Percentiles rank a stretch among this genome's conserved stretches.
phyloP scores from a whole-genome alignment of 2,888 invertebrate genomes.

The Chrysodeixis includens region DNA sequence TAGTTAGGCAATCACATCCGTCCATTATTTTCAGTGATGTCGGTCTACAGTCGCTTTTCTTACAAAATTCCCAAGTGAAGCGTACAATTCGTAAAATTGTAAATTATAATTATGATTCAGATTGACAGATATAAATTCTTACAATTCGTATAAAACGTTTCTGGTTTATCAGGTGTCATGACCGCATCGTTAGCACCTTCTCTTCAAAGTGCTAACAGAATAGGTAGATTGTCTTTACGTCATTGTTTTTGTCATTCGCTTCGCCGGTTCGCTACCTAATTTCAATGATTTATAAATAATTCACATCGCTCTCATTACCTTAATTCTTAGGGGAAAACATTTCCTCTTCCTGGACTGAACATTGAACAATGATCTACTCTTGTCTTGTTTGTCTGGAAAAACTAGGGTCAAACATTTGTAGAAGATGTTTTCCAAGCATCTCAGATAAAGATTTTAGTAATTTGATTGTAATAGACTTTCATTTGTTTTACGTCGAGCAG shows the following conservation, averaged over 20 bases:
- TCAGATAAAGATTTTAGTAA: not conserved
- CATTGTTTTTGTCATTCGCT: conserved; percentile 54
- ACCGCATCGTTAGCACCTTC: conserved; percentile 57
- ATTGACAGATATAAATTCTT: conserved; percentile 6
- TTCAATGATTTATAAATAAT: conserved; percentile 50
- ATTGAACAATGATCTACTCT: not conserved
- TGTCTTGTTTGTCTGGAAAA: no score
- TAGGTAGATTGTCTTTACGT: conserved; percentile 52
- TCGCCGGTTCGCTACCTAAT: conserved; percentile 26
- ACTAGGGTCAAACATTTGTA: no score
- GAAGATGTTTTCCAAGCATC: no score
- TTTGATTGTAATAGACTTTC: not conserved
- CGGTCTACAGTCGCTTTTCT: no score
- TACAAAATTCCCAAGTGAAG: no score
- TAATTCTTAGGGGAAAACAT: conserved; percentile 42
- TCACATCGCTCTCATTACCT: conserved; percentile 40
- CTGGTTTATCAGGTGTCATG: conserved; percentile 43
- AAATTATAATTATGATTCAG: not conserved
- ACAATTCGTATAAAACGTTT: conserved; percentile 26
- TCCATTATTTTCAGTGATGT: no score
- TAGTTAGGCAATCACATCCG: no score
- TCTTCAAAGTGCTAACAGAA: conserved; percentile 53
- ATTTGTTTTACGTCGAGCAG: not conserved
- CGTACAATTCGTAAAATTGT: no score
- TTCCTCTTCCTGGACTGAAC: conserved; percentile 19